These are phyloP conservation scores for Tetragonisca angustula DNA, from an alignment of 2,888 invertebrate species.

Conservation along the genomic window DNA sequence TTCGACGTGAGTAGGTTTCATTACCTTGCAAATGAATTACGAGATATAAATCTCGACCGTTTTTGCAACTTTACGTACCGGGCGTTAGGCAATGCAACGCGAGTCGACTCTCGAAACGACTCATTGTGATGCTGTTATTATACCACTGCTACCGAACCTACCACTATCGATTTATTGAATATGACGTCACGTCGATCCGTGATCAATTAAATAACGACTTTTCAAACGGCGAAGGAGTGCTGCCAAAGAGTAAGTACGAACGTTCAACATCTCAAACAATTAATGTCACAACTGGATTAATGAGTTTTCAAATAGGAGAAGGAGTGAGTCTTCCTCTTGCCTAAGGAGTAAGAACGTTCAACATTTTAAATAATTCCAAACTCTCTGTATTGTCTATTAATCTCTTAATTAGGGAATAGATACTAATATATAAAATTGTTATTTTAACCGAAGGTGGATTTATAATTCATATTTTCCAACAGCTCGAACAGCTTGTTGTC, in stretches of 20 bases:
- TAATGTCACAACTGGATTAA: no score
- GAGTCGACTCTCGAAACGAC: conserved; percentile 24
- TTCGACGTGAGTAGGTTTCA: conserved; percentile 13
- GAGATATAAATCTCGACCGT: conserved; percentile 25
- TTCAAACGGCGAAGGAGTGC: conserved; percentile 47
- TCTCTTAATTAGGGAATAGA: no score
- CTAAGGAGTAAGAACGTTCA: no score
- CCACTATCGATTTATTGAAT: conserved; percentile 29
- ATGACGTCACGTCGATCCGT: conserved; percentile 46
- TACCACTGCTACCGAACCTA: conserved; percentile 29
- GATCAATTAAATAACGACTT: conserved; percentile 47
- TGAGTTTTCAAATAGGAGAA: no score
- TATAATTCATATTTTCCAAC: no score
- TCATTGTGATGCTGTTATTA: conserved; percentile 9
- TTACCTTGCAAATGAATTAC: conserved; percentile 16
- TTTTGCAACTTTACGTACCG: conserved; percentile 16
- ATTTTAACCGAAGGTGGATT: no score
- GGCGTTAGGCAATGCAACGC: conserved; percentile 29
- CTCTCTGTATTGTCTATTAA: no score
- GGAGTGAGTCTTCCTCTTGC: no score
- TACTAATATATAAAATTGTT: no score
- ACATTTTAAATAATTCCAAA: no score
- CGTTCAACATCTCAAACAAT: neutral
- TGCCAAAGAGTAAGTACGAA: conserved; percentile 23
- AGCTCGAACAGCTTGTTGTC: no score